Percentiles rank a stretch among this genome's conserved stretches.
Conservation (phyloP, 2,113 vertebrate genomes). For the Indri indri region DNA sequence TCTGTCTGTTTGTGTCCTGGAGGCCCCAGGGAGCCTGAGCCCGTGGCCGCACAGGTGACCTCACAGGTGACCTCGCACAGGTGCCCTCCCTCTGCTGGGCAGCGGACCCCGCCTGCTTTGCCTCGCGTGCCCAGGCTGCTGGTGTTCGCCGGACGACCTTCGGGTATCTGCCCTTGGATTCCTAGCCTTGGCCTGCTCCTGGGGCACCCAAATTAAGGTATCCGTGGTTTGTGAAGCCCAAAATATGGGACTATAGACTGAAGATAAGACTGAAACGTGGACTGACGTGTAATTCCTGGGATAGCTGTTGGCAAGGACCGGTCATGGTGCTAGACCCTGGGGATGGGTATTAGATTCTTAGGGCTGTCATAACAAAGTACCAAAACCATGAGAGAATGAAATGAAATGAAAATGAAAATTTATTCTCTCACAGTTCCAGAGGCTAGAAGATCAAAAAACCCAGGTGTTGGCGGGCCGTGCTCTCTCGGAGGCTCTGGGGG, state of each 20-base stretch:
- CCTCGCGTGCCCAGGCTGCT: too few species aligned
- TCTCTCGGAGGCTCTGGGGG: neutral
- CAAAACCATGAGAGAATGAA: too few species aligned
- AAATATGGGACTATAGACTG: neutral
- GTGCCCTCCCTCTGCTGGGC: neutral
- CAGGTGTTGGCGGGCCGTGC: neutral
- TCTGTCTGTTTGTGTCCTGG: accelerated
- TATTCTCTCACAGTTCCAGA: neutral
- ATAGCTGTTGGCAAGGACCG: neutral
- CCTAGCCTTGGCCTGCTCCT: neutral
- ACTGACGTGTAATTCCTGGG: neutral
- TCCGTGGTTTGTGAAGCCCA: neutral
- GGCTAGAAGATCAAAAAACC: neutral
- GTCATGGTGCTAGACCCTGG: neutral
- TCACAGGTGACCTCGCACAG: neutral
- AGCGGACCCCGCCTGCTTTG: too few species aligned
- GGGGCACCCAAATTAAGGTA: neutral
- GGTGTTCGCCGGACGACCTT: neutral
- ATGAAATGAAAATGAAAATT: too few species aligned
- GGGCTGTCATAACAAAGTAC: neutral
- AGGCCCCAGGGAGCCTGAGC: neutral
- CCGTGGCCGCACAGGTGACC: too few species aligned
- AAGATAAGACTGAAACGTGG: neutral
- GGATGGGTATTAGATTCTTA: accelerated
- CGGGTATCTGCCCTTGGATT: neutral